Base-by-base conservation (phyloP, 1,140 invertebrate genomes). In the Grapholita molesta region DNA sequence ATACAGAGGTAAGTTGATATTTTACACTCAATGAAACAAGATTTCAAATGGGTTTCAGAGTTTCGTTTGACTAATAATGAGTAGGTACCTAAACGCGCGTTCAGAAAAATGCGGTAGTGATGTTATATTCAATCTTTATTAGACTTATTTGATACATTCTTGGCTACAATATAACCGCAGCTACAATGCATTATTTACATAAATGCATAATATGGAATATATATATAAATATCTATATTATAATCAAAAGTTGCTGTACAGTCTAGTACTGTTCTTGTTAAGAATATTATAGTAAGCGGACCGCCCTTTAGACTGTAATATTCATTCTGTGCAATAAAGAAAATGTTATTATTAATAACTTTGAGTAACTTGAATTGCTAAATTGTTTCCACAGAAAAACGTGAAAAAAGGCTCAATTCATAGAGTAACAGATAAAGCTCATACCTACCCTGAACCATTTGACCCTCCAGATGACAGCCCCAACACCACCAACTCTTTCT, bases 381-480 rank as follows among this genome's bases (percentile, higher is more conserved):
- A 5, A 12, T 6, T 18, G n/a, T 42, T 3, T 42, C n/a, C 38
- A 18, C 38, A 42, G 38, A 72, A 68, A 57, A 6, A 12, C 6
- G n/a, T 64, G 25, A 70, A 42, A 53, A 71, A 66, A 21, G 42
- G 67, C 6, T 61, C 52, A 7, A 73, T 70, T 9, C 35, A 70
- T 66, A 72, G 61, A 67, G 67, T 72, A 6, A 8, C 42, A 1
- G 74, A 82, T 8, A 80, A 75, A 64, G 66, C 28, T 0, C 77
- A 81, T 6, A 57, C 24, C n/a, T 82, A 77, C 28, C 77, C 79
- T 6, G 82, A 85, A 70, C 82, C 84, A 3, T 55, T 68, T 0
- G 71, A 65, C 0, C 70, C 69, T 30, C 73, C 71, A 8, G 67
- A 66, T 8, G 48, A 68, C 8, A 57, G 61, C 15, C 21, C 30